Evolutionary conservation across 1,140 invertebrate species (phyloP).

Genomic region (Tribolium madens): DNA sequence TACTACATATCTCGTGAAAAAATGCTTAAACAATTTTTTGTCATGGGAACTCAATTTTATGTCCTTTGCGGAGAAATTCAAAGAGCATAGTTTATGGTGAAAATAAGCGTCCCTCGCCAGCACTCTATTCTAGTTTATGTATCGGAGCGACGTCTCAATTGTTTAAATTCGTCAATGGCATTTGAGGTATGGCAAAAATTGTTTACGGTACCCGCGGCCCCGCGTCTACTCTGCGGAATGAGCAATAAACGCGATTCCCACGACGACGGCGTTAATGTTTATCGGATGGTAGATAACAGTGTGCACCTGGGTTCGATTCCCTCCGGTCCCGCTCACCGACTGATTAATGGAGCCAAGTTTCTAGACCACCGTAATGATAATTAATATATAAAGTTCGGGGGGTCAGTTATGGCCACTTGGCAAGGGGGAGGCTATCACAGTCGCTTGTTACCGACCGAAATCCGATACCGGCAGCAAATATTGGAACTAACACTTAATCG

Average conservation of each 20-base stretch:
- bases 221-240: conserved; percentile 6
- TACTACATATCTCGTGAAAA: too few relatives aligned
- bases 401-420: conserved; percentile 42
- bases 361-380: conserved; percentile 49
- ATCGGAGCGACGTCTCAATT: neutral
- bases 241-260: conserved; percentile 36
- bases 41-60: too few relatives aligned
- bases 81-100: neutral
- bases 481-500: conserved; percentile 38
- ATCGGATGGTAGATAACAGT: conserved; percentile 42
- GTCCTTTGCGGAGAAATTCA: too few relatives aligned
- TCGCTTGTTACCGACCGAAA: conserved; percentile 33
- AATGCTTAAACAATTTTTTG: too few relatives aligned
- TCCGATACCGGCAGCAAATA: conserved; percentile 35
- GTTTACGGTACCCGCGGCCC: conserved; percentile 26
- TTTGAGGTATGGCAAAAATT: conserved; percentile 7
- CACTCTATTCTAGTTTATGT: neutral
- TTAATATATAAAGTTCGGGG: conserved; percentile 53
- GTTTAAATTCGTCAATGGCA: conserved; percentile 3
- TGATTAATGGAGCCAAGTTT: conserved; percentile 50
- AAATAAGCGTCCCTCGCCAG: neutral
- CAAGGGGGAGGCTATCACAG: neutral
- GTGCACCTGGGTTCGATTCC: conserved; percentile 52
- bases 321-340: conserved; percentile 32
- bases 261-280: conserved; percentile 30